phyloP scores from a whole-genome alignment of 2,113 vertebrate genomes.

The Ameiurus melas region DNA sequence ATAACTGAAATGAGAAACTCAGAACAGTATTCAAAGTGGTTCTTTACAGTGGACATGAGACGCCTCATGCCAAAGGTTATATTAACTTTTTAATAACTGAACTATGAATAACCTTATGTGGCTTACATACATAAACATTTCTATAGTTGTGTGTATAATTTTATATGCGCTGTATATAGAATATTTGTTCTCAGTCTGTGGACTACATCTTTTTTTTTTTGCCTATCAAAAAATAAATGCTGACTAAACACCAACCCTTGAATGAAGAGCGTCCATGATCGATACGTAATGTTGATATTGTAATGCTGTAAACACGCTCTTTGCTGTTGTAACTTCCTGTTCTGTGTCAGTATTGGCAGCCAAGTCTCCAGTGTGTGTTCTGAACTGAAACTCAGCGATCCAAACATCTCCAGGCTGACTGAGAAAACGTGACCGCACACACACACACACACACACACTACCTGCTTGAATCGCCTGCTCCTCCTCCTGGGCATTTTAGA shows the following conservation, averaged over 20 bases:
- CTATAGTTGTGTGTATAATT: constrained; percentile 32
- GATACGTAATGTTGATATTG: neutral
- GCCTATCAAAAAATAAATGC: constrained; percentile 49
- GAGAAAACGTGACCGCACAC: neutral
- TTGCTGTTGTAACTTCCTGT: constrained; percentile 23
- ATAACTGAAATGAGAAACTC: neutral
- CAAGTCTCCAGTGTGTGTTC: neutral
- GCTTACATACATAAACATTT: constrained; percentile 13
- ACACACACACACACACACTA: neutral
- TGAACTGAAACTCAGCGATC: constrained; percentile 27
- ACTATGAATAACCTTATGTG: constrained; percentile 6
- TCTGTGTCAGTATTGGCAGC: neutral
- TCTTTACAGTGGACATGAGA: neutral
- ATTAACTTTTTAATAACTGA: constrained; percentile 2
- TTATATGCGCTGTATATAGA: constrained; percentile 20
- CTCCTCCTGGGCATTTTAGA: neutral
- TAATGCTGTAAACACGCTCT: constrained; percentile 12
- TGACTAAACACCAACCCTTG: constrained; percentile 3
- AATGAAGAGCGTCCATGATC: constrained; percentile 2
- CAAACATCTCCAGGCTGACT: neutral
- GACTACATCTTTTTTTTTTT: constrained; percentile 51
- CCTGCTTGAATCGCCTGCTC: no score
- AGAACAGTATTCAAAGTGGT: constrained; percentile 19
- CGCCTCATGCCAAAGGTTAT: neutral
- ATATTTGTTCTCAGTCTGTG: constrained; percentile 44